phyloP scores from a whole-genome alignment of 2,797 vertebrate genomes.

The Zenarchopterus dispar region DNA sequence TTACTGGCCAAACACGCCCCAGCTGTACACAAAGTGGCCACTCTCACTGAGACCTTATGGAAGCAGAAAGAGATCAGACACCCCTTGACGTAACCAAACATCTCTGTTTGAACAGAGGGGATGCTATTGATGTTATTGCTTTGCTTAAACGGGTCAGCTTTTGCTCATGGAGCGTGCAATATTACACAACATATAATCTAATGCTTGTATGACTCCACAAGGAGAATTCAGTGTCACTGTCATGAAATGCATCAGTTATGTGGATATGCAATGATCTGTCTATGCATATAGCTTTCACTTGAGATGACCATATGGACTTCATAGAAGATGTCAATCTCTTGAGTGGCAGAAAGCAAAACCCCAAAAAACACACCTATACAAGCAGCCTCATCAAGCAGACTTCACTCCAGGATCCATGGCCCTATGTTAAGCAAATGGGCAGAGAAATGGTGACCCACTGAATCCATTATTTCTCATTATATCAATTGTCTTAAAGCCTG shows the following conservation, averaged over 20 bases:
- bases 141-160: constrained; percentile 64
- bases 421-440: constrained; percentile 72
- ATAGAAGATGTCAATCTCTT: constrained; percentile 61
- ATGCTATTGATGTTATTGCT: constrained; percentile 67
- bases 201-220: constrained; percentile 34
- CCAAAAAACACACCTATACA: constrained; percentile 48
- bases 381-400: constrained; percentile 60
- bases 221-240: constrained; percentile 42
- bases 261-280: constrained; percentile 44
- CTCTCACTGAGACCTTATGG: constrained; percentile 62
- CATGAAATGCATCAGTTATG: constrained; percentile 21
- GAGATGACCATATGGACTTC: constrained; percentile 44
- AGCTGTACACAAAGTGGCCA: constrained; percentile 76
- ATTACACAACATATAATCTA: constrained; percentile 61
- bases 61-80: constrained; percentile 67
- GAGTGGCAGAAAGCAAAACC: constrained; percentile 47
- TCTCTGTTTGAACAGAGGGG: constrained; percentile 66
- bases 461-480: constrained; percentile 71
- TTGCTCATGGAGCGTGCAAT: constrained; percentile 64
- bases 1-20: constrained; percentile 81
- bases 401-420: constrained; percentile 59
- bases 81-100: constrained; percentile 75
- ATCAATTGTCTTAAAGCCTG: constrained; percentile 70
- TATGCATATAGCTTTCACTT: constrained; percentile 6
- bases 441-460: constrained; percentile 67